Evolutionary conservation across 2,797 vertebrate genomes (phyloP).

Genomic region (Merluccius polli): DNA sequence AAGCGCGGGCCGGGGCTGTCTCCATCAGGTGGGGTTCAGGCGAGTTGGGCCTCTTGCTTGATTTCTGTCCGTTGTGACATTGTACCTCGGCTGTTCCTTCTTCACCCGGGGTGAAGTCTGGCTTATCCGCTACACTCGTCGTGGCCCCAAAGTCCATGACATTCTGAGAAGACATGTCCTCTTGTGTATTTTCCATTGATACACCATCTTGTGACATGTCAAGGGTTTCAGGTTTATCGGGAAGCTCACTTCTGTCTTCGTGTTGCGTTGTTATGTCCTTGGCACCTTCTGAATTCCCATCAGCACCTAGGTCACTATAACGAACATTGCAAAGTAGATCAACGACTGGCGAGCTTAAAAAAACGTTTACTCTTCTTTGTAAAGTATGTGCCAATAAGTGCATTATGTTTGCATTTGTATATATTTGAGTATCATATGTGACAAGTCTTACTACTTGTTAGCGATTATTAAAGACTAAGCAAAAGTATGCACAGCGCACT

Average conservation of each 20-base stretch:
- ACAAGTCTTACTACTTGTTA: neutral
- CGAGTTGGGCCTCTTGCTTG: conserved; percentile 43
- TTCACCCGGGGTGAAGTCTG: conserved; percentile 7
- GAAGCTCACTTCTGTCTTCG: conserved; percentile 36
- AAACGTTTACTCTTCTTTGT: neutral
- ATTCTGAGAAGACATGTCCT: conserved; percentile 33
- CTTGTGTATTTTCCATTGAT: conserved; percentile 22
- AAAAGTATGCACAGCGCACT: neutral
- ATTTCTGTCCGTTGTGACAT: conserved; percentile 54
- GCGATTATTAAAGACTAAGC: neutral
- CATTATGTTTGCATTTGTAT: neutral
- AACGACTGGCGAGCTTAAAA: neutral
- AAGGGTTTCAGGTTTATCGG: conserved; percentile 15
- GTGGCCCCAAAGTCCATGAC: conserved; percentile 35
- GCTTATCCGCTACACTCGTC: conserved; percentile 5
- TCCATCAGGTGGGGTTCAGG: conserved; percentile 47
- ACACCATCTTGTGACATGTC: conserved; percentile 21
- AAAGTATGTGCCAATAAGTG: neutral
- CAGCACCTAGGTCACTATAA: conserved; percentile 40
- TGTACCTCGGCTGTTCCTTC: conserved; percentile 24
- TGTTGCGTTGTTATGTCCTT: conserved; percentile 8
- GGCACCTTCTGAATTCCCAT: conserved; percentile 33
- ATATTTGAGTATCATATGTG: neutral
- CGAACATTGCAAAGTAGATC: conserved; percentile 1
- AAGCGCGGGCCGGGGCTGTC: conserved; percentile 18